These are phyloP conservation scores for Mus spicilegus DNA, from an alignment of 2,113 vertebrate species.

Conservation along the genomic window DNA sequence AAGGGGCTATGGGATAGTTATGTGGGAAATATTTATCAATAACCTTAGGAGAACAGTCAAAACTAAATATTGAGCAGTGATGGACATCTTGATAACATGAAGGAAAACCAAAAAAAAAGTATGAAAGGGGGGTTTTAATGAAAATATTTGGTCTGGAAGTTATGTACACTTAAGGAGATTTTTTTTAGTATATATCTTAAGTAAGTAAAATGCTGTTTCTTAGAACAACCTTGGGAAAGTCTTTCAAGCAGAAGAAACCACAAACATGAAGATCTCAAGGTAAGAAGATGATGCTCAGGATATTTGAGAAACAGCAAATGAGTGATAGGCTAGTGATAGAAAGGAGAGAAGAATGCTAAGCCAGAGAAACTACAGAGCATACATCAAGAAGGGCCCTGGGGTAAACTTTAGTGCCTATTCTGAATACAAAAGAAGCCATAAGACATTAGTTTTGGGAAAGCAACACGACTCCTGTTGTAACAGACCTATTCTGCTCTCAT, in stretches of 20 bases:
- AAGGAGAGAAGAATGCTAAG: neutral
- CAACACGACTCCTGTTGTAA: neutral
- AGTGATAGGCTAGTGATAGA: neutral
- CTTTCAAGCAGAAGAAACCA: neutral
- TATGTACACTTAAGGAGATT: neutral
- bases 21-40: slow-evolving; percentile 7
- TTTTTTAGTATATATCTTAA: neutral
- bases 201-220: neutral
- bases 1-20: neutral
- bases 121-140: neutral
- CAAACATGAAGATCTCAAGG: neutral
- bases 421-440: neutral
- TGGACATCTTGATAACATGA: neutral
- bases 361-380: neutral
- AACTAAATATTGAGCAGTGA: slow-evolving; percentile 8
- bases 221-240: neutral
- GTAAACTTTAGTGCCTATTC: neutral
- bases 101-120: slow-evolving; percentile 20
- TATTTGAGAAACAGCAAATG: neutral
- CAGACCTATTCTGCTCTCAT: neutral
- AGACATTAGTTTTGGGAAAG: neutral
- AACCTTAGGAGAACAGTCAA: slow-evolving; percentile 48
- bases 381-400: neutral
- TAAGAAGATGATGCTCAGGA: neutral
- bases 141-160: neutral